These are phyloP conservation scores for Lutjanus erythropterus DNA, from an alignment of 2,113 vertebrate species.

Conservation along the genomic window DNA sequence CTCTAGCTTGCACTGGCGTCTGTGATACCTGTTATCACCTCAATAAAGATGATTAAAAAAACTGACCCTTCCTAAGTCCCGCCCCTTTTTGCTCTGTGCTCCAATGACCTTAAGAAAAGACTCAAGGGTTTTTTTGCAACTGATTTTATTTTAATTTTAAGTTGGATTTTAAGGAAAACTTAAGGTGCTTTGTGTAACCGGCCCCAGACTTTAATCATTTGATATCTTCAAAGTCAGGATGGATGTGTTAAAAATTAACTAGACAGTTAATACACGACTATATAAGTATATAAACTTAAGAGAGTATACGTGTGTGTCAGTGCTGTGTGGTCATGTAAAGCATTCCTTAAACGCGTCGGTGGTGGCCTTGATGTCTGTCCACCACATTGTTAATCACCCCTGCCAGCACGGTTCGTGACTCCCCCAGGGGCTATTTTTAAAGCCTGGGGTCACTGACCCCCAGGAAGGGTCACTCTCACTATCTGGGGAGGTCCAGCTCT, in stretches of 20 bases:
- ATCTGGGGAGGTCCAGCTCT: slow-evolving; percentile 60
- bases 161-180: no score
- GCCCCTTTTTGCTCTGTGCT: no score
- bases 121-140: no score
- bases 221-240: no score
- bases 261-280: neutral
- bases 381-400: slow-evolving; percentile 58
- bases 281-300: neutral
- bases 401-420: slow-evolving; percentile 21
- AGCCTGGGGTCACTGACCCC: slow-evolving; percentile 62
- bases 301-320: neutral
- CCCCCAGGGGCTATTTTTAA: slow-evolving; percentile 67
- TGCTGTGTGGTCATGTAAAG: slow-evolving; percentile 10
- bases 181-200: no score
- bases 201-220: neutral
- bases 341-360: slow-evolving; percentile 39
- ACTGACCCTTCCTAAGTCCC: no score
- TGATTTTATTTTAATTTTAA: no score
- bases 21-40: no score
- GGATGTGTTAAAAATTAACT: neutral
- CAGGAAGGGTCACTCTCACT: slow-evolving; percentile 68
- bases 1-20: no score
- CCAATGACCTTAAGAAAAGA: no score
- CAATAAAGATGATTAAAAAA: no score
- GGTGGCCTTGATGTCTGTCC: slow-evolving; percentile 49